Percentiles rank a stretch among this genome's conserved stretches.
Evolutionary conservation across 2,113 vertebrate genomes (phyloP).

Genomic region (Podilymbus podiceps): DNA sequence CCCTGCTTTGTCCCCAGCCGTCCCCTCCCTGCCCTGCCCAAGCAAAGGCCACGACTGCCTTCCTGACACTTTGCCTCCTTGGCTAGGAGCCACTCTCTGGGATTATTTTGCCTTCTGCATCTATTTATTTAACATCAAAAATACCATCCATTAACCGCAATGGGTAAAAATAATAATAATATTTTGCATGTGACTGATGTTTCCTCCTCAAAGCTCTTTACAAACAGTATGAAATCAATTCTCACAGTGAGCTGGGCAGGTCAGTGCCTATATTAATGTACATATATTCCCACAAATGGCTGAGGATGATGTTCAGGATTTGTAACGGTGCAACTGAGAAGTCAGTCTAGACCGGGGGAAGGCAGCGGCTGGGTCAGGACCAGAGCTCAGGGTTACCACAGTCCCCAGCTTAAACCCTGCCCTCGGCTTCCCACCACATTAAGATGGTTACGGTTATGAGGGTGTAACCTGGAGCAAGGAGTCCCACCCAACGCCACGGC

Average conservation of each 20-base stretch:
- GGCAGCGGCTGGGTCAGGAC: not conserved
- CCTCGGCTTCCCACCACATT: not conserved
- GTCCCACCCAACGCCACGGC: not conserved
- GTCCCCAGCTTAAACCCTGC: not conserved
- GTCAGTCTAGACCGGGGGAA: not conserved
- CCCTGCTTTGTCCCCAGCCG: fast-evolving
- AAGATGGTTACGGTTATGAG: fast-evolving
- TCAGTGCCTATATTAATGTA: not conserved
- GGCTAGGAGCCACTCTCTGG: not conserved
- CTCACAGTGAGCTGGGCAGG: not conserved
- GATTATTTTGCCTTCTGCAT: not conserved
- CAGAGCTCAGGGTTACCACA: not conserved
- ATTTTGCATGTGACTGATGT: not conserved
- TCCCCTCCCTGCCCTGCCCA: not conserved
- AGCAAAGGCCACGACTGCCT: not conserved
- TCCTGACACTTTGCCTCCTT: not conserved
- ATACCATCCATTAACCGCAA: not conserved
- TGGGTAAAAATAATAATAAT: not conserved
- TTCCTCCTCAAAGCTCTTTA: not conserved
- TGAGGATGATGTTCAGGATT: not conserved
- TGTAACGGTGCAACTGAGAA: not conserved
- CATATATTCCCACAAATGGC: not conserved
- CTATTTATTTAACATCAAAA: not conserved
- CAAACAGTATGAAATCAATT: not conserved
- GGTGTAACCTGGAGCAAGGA: not conserved